A percentile compares a stretch with the other conserved stretches of the same genome.
Conservation (phyloP, 2,113 vertebrate species). For the Rallus limicola region DNA sequence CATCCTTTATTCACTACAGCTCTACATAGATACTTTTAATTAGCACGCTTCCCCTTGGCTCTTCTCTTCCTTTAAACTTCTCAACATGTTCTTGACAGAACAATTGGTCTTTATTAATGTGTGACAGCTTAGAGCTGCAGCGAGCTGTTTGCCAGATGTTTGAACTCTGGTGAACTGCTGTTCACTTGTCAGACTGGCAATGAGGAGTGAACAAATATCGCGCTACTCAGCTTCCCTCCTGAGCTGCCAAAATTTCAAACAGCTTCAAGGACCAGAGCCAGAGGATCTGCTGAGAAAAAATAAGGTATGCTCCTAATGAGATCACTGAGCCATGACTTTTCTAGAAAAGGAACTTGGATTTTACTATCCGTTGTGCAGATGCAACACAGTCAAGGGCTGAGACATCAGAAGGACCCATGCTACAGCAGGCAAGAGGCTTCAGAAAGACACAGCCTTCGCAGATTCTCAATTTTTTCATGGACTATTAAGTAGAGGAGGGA, state of each 20-base stretch:
- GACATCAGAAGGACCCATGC: not conserved
- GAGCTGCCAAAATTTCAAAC: constrained; percentile 24
- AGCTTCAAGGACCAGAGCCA: constrained; percentile 4
- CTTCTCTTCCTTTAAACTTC: constrained; percentile 53
- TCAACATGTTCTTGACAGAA: constrained; percentile 57
- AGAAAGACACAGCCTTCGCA: not conserved
- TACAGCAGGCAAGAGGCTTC: not conserved
- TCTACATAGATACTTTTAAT: constrained; percentile 50
- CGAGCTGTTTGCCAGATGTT: constrained; percentile 70
- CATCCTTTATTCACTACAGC: not conserved
- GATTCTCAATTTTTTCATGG: not conserved
- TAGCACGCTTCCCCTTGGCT: constrained; percentile 44
- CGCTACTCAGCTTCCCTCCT: constrained; percentile 23
- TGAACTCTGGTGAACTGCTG: constrained; percentile 65
- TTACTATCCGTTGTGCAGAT: not conserved
- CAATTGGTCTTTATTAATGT: constrained; percentile 65
- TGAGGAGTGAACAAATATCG: not conserved
- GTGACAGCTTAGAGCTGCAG: constrained; percentile 58
- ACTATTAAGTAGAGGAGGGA: not conserved
- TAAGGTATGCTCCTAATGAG: constrained; percentile 28
- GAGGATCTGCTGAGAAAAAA: constrained; percentile 20
- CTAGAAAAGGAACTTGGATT: constrained; percentile 1
- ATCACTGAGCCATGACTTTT: constrained; percentile 6
- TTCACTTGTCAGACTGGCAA: constrained; percentile 54
- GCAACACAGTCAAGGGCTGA: not conserved